A percentile compares a stretch with the other conserved stretches of the same genome.
These are phyloP conservation scores for Drosophila ananassae DNA, from an alignment of 1,140 invertebrate species.

Conservation along the genomic window DNA sequence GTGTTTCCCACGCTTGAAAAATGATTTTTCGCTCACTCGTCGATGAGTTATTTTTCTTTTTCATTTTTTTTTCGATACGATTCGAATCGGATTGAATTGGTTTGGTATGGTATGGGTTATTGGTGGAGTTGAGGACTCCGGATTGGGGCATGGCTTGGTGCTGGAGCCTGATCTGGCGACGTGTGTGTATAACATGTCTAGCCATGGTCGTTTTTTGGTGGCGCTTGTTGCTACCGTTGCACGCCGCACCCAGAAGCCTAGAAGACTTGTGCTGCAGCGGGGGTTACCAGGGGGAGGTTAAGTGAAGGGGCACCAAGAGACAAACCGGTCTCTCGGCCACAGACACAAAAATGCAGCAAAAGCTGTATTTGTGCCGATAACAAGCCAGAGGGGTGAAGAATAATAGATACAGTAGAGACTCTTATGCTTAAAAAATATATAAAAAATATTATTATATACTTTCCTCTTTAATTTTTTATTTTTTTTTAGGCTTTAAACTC, in stretches of 20 bases:
- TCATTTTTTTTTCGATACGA: too few relatives aligned
- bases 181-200: slow-evolving; percentile 54
- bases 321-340: slow-evolving; percentile 28
- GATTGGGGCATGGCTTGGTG: slow-evolving; percentile 1
- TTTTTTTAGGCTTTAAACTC: not conserved
- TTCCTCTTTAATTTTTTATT: not conserved
- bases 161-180: slow-evolving; percentile 5
- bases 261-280: slow-evolving; percentile 14
- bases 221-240: slow-evolving; percentile 75
- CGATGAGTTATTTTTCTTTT: slow-evolving; percentile 4
- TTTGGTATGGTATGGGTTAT: not conserved
- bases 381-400: slow-evolving; percentile 8
- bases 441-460: not conserved
- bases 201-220: slow-evolving; percentile 54
- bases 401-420: slow-evolving; percentile 26
- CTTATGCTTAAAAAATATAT: not conserved
- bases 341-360: slow-evolving; percentile 31
- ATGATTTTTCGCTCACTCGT: slow-evolving; percentile 16
- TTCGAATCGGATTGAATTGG: not conserved
- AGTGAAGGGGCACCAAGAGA: slow-evolving; percentile 23
- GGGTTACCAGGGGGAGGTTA: not conserved
- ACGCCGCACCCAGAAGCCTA: slow-evolving; percentile 57
- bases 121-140: not conserved
- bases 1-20: slow-evolving; percentile 52
- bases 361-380: slow-evolving; percentile 30